A percentile compares a stretch with the other conserved stretches of the same genome.
These are phyloP conservation scores for Platycercus adscitus DNA, from an alignment of 2,113 vertebrate genomes.

Conservation along the genomic window DNA sequence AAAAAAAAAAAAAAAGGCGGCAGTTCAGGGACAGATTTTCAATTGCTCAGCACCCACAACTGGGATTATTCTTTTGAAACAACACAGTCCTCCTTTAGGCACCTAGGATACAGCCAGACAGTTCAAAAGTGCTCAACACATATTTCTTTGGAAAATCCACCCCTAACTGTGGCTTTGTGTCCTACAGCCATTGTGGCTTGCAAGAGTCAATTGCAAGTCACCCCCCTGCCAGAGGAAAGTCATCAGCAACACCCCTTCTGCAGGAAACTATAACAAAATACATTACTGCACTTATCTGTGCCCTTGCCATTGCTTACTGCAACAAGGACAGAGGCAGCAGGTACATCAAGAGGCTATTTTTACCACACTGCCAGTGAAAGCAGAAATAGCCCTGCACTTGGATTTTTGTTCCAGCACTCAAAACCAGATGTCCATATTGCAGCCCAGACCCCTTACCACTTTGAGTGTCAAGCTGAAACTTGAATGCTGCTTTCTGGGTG, in stretches of 20 bases:
- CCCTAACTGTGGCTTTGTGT: constrained; percentile 31
- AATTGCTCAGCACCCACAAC: constrained; percentile 25
- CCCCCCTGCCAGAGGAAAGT: not conserved
- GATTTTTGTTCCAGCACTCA: not conserved
- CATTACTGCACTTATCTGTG: not conserved
- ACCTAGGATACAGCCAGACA: not conserved
- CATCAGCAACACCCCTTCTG: not conserved
- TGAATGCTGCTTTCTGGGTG: not conserved
- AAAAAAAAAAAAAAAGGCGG: not conserved
- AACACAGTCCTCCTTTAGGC: constrained; percentile 17
- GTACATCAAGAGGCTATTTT: not conserved
- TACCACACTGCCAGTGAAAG: not conserved
- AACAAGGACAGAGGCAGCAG: not conserved
- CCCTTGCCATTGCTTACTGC: not conserved
- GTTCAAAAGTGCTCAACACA: constrained; percentile 25
- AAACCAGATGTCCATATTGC: not conserved
- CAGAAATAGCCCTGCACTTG: not conserved
- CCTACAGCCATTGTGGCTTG: not conserved
- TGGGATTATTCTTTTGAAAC: constrained; percentile 24
- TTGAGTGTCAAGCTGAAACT: not conserved
- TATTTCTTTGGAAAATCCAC: constrained; percentile 11
- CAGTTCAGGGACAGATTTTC: constrained; percentile 27
- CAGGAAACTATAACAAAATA: not conserved
- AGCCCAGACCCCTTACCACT: not conserved
- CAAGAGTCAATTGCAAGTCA: not conserved